Percentiles rank a stretch among this genome's conserved stretches.
Evolutionary conservation across 2,888 invertebrate genomes (phyloP).

Genomic region (Acholoe squamosa): DNA sequence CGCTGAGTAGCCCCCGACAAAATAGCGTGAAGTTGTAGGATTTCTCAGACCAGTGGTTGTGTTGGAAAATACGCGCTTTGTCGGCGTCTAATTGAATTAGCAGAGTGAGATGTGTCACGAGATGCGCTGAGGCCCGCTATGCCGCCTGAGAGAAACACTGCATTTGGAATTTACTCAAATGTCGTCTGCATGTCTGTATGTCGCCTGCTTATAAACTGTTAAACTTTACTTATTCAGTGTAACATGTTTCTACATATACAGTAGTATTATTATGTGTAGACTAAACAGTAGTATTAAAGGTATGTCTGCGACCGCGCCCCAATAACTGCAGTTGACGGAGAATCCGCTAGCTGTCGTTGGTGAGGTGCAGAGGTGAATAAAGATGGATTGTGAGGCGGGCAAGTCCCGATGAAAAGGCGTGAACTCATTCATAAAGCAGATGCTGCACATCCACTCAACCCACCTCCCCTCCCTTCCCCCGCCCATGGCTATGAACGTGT

Average conservation of each 20-base stretch:
- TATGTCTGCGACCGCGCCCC: too few species aligned
- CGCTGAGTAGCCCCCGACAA: constrained; percentile 34
- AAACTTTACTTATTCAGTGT: too few species aligned
- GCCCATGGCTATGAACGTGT: background rate
- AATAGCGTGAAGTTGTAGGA: constrained; percentile 1
- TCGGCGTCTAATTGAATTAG: constrained; percentile 58
- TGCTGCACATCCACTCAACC: too few species aligned
- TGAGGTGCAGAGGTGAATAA: background rate
- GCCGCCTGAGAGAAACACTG: too few species aligned
- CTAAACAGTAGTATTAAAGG: too few species aligned
- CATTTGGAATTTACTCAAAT: background rate
- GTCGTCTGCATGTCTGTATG: constrained; percentile 10
- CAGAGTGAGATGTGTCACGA: constrained; percentile 41
- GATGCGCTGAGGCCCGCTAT: background rate
- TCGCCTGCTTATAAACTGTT: background rate
- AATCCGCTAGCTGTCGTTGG: background rate
- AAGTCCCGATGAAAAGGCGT: background rate
- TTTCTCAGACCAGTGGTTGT: constrained; percentile 47
- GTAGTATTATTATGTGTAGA: too few species aligned
- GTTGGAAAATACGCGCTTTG: constrained; percentile 54
- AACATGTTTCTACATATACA: too few species aligned
- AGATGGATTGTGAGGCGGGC: background rate
- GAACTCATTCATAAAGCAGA: too few species aligned
- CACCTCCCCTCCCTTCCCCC: too few species aligned
- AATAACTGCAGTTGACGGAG: background rate